Evolutionary conservation across 2,888 invertebrate species (phyloP), one percentile per base, ranked within the genome.

Genomic region (Theretra japonica): DNA sequence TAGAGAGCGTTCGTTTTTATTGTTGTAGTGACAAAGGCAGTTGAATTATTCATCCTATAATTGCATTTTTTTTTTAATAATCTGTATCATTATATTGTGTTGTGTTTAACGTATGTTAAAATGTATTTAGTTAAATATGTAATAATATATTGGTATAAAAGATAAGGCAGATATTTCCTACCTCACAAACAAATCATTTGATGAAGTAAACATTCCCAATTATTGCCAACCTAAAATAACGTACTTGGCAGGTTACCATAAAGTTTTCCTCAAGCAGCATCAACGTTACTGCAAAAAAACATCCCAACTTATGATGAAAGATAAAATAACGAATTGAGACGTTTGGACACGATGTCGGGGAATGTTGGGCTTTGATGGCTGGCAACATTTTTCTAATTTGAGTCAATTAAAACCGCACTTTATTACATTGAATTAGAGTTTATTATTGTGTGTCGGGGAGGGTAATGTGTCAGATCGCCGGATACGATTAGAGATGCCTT

Each of bases 371-470:
- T 65, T 65, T 65, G 65, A 65, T 65, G 73, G 70, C 72, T 72
- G 73, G 72, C 69, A 69, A 65, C 75, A 73, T 75, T 76, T 73
- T 74, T 76, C 57, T 70, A 41, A 4, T 23, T 65, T 25, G 17
- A 48, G 41, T 17, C 23, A 48, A 48, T 41, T 6, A 17, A 48
- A 65, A 48, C 23, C 23, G 21, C 5, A 23, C 65, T 23, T 65
- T 65, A 23, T 23, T 1, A 1, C 6, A 23, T 6, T 23, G 6
- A 5, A 0, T 23, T 15, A 65, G 23, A 21, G 65, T 23, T 23
- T 15, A 23, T 23, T 41, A 7, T 65, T 15, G 15, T 23, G n/a
- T 65, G 48, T 11, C 1, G 23, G 15, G 23, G 15, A 23, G 23
- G 5, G 21, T 41, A 48, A 21, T 65, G 48, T 65, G 48, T 41